Evolutionary conservation across 2,888 invertebrate species (phyloP).

Genomic region (Drosophila kanekoi): DNA sequence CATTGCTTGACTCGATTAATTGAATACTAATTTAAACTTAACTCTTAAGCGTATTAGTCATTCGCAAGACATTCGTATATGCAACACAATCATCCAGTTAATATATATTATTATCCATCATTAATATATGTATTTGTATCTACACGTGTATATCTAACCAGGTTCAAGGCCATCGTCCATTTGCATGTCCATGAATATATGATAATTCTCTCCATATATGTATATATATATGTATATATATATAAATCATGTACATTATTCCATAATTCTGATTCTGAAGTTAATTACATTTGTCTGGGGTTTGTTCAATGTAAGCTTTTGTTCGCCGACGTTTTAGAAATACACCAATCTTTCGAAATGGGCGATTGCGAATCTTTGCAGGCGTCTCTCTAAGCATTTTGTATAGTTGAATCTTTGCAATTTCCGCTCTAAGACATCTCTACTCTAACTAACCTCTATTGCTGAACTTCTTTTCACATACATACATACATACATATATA

Average conservation of each 20-base stretch:
- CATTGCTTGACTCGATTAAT: too few species aligned
- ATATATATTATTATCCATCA: not conserved
- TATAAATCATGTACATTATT: conserved; percentile 44
- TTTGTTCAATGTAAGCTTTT: conserved; percentile 32
- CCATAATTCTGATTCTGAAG: conserved; percentile 36
- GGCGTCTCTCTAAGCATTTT: conserved; percentile 61
- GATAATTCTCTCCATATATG: conserved; percentile 4
- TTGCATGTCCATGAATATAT: conserved; percentile 37
- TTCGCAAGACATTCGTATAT: not conserved
- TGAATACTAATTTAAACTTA: not conserved
- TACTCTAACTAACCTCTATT: conserved; percentile 52
- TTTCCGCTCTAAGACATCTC: conserved; percentile 20
- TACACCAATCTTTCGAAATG: conserved; percentile 81
- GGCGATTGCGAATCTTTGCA: conserved; percentile 51
- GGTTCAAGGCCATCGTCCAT: conserved; percentile 31
- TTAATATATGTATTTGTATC: not conserved
- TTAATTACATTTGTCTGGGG: conserved; percentile 31
- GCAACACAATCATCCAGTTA: not conserved
- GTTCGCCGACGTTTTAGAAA: conserved; percentile 59
- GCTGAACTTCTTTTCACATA: conserved; percentile 28
- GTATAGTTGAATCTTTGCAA: conserved; percentile 40
- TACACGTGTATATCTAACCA: conserved; percentile 1
- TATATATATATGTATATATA: not conserved
- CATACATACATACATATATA: conserved; percentile 4
- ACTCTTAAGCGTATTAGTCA: not conserved